Evolutionary conservation across 2,888 invertebrate genomes (phyloP), one percentile per base, ranked within the genome.

Genomic region (Dasysyrphus albostriatus): DNA sequence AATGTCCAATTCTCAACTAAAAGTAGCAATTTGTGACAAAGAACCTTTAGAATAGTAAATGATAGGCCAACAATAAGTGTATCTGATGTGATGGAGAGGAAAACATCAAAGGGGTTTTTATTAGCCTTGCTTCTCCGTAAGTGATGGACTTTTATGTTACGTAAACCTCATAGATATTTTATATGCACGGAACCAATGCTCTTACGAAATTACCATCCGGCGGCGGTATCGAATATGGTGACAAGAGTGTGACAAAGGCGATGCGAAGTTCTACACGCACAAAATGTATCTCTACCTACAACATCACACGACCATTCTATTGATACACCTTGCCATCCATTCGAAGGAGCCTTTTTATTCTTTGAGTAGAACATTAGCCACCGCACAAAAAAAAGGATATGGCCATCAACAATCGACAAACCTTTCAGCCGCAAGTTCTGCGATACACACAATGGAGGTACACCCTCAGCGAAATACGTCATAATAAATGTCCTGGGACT

Each of bases 401-500:
- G 82, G 51, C 69, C 24, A 24, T 24, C 24, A 24, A 24, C 24
- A 77, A 56, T 69, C 77, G 49, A 10, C 69, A 69, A 69, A 74
- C 77, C 77, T 81, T 81, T 78, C 76, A 81, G 72, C 24, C 69
- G 56, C 24, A 24, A 67, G 72, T 67, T 58, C 16, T 58, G n/a
- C n/a, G 39, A 72, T 37, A 73, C 49, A n/a, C 29, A 44, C 32
- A 49, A 56, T 54, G 32, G 32, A 32, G 49, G 32, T 44, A 47
- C 54, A 67, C 75, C 29, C 58, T 12, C 34, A 59, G 14, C 47
- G 37, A 69, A 77, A 85, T 78, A 79, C 75, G 83, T 83, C 83
- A 83, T 83, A 87, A 87, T 87, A 87, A 87, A 87, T 87, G 87
- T 83, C 87, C 87, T 78, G 87, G 87, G 83, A 79, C 79, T 61